Percentiles rank a stretch among this genome's conserved stretches.
These are phyloP conservation scores for Enteromius trimaculatus DNA, from an alignment of 2,797 vertebrate species.

Conservation along the genomic window DNA sequence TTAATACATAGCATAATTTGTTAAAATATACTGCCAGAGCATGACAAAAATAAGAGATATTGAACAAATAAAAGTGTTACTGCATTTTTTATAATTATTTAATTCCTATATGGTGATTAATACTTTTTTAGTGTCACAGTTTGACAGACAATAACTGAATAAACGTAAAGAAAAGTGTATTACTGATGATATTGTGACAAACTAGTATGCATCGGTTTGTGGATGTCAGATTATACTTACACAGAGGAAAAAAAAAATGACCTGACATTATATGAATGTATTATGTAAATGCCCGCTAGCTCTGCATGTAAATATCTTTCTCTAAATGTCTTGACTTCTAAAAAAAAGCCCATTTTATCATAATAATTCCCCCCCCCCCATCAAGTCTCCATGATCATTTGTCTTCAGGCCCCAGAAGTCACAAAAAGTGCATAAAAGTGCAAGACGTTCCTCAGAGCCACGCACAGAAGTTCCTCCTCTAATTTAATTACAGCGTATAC, in stretches of 20 bases:
- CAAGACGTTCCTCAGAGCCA: background rate
- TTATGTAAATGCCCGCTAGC: background rate
- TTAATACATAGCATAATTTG: background rate
- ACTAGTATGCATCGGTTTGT: too few species aligned
- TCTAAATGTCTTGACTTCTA: background rate
- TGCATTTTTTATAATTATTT: background rate
- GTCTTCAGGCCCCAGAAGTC: constrained; percentile 12
- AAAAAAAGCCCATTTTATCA: background rate
- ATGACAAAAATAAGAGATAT: too few species aligned
- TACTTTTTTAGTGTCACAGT: background rate
- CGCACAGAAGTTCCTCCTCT: constrained; percentile 16
- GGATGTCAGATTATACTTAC: background rate
- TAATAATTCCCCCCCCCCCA: background rate
- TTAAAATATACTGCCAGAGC: background rate
- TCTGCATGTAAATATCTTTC: background rate
- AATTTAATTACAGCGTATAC: constrained; percentile 21
- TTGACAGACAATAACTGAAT: background rate
- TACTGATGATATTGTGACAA: background rate
- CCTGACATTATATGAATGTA: background rate
- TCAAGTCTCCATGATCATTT: constrained; percentile 10
- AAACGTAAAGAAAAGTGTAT: background rate
- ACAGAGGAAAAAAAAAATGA: background rate
- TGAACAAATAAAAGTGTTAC: background rate
- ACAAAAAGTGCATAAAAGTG: constrained; percentile 2
- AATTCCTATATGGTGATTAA: background rate